Evolutionary conservation across 2,797 vertebrate genomes (phyloP).

Genomic region (Orientallactaga sibirica): DNA sequence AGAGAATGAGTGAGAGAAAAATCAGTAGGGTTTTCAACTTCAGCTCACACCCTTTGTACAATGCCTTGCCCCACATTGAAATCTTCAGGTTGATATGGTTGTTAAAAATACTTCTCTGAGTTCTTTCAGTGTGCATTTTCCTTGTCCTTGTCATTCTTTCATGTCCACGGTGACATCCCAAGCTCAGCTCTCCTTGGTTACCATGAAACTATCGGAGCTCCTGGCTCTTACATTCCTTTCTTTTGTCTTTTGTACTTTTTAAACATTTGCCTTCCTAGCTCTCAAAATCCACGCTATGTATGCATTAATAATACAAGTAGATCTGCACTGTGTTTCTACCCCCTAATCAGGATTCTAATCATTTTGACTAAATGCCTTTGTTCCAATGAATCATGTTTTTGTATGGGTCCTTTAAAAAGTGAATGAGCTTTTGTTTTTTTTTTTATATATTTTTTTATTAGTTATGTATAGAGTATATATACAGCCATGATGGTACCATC

Average conservation of each 20-base stretch:
- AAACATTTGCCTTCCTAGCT: conserved; percentile 74
- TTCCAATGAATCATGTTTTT: conserved; percentile 52
- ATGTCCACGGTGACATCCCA: conserved; percentile 75
- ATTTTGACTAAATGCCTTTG: conserved; percentile 69
- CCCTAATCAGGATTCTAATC: neutral
- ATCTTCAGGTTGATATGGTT: conserved; percentile 30
- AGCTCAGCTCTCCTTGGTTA: conserved; percentile 73
- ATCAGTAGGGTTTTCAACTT: conserved; percentile 42
- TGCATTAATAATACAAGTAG: conserved; percentile 15
- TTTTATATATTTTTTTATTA: neutral
- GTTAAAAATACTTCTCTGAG: conserved; percentile 72
- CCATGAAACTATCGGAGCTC: conserved; percentile 64
- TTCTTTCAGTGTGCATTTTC: conserved; percentile 76
- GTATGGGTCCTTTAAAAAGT: neutral
- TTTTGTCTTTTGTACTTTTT: conserved; percentile 77
- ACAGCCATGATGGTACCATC: too few relatives aligned
- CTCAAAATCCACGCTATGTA: neutral
- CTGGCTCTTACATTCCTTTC: conserved; percentile 63
- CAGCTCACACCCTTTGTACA: conserved; percentile 41
- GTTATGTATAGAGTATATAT: too few relatives aligned
- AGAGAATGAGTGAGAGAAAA: conserved; percentile 40
- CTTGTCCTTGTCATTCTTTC: conserved; percentile 66
- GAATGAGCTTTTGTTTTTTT: neutral
- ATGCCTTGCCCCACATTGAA: conserved; percentile 45
- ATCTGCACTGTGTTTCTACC: neutral